phyloP scores from a whole-genome alignment of 2,888 invertebrate genomes.

The Melanargia galathea region DNA sequence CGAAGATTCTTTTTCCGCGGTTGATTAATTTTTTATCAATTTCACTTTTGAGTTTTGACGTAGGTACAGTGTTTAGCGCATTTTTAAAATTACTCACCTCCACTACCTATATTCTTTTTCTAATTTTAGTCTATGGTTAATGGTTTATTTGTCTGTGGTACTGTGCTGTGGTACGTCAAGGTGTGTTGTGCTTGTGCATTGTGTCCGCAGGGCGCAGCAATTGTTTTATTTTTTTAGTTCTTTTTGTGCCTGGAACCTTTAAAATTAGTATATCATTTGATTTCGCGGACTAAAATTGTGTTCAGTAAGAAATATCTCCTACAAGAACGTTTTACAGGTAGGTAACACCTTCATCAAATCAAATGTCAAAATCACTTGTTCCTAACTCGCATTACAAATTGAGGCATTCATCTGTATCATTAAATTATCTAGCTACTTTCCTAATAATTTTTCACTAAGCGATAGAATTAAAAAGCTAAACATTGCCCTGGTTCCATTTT shows the following conservation, averaged over 20 bases:
- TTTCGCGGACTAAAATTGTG: constrained; percentile 28
- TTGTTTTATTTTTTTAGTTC: constrained; percentile 45
- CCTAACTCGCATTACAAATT: constrained; percentile 11
- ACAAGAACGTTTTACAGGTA: constrained; percentile 38
- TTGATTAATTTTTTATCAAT: too few relatives aligned
- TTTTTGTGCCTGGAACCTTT: constrained; percentile 38
- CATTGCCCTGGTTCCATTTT: constrained; percentile 11
- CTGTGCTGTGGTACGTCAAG: constrained; percentile 32
- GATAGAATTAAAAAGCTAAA: not conserved
- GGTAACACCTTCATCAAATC: constrained; percentile 38
- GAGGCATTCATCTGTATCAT: constrained; percentile 34
- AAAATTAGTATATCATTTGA: constrained; percentile 25
- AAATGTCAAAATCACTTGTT: constrained; percentile 44
- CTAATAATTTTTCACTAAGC: too few relatives aligned
- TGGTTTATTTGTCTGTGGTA: not conserved
- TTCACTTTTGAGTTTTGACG: too few relatives aligned
- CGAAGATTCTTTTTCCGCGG: too few relatives aligned
- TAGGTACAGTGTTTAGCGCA: too few relatives aligned
- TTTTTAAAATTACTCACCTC: too few relatives aligned
- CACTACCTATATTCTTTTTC: not conserved
- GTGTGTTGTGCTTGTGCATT: constrained; percentile 46
- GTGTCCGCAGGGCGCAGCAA: constrained; percentile 39
- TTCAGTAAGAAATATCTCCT: constrained; percentile 16
- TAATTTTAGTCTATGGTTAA: constrained; percentile 28
- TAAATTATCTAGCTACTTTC: too few relatives aligned